A percentile compares a stretch with the other conserved stretches of the same genome.
These are phyloP conservation scores for Brachypteracias leptosomus DNA, from an alignment of 2,113 vertebrate species.

Conservation along the genomic window DNA sequence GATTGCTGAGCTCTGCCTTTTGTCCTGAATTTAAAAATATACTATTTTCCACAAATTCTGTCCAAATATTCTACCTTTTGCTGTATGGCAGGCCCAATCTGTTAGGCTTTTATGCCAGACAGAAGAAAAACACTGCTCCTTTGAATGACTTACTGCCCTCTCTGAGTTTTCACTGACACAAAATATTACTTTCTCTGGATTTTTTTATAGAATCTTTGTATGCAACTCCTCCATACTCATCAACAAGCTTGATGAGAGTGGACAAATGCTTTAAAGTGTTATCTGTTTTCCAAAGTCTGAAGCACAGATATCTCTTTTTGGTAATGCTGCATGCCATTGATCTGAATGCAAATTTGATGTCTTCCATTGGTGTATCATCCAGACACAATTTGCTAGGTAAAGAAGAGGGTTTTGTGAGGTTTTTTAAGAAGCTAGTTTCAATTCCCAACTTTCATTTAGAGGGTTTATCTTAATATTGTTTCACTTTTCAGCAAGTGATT, in stretches of 20 bases:
- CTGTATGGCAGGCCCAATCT: background rate
- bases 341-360: constrained; percentile 6
- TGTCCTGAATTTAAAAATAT: background rate
- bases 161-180: background rate
- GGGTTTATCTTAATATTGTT: background rate
- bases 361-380: background rate
- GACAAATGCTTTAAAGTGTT: constrained; percentile 65
- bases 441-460: background rate
- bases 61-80: background rate
- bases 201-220: constrained; percentile 43
- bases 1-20: background rate
- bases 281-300: constrained; percentile 65
- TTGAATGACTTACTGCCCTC: background rate
- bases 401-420: rapidly evolving
- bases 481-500: background rate
- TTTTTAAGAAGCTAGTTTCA: background rate
- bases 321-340: constrained; percentile 58
- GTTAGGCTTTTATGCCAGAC: background rate
- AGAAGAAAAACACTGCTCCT: background rate
- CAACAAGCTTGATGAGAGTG: constrained; percentile 37
- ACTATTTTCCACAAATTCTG: background rate
- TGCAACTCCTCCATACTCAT: constrained; percentile 60
- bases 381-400: constrained; percentile 23
- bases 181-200: constrained; percentile 21
- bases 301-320: constrained; percentile 73